Percentiles rank a stretch among this genome's conserved stretches.
phyloP scores from a whole-genome alignment of 2,797 vertebrate genomes.

The Hyperoplus lanceolatus region DNA sequence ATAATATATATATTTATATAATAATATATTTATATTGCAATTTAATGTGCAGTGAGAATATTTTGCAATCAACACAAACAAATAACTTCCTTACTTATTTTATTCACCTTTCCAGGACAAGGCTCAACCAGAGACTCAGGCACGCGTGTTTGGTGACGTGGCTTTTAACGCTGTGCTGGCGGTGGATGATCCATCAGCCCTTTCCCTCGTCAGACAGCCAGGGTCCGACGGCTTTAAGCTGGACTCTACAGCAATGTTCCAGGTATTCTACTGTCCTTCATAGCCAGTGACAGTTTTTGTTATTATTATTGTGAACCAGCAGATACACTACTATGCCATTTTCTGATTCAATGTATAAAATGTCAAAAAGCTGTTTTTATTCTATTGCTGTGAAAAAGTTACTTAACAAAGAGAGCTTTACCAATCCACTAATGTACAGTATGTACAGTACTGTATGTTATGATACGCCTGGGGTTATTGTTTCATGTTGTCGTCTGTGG shows the following conservation, averaged over 20 bases:
- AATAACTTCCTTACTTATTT: too few species aligned
- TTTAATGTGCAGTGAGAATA: not conserved
- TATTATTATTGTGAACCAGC: not conserved
- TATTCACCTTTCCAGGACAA: conserved; percentile 86
- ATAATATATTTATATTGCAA: not conserved
- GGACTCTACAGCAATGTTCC: conserved; percentile 93
- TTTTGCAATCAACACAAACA: not conserved
- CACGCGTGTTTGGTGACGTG: conserved; percentile 88
- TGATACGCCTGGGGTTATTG: not conserved
- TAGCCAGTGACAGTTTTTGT: not conserved
- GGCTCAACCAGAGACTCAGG: conserved; percentile 95
- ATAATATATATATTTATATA: too few species aligned
- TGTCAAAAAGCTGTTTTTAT: not conserved
- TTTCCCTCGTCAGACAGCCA: conserved; percentile 90
- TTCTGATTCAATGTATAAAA: not conserved
- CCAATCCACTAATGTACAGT: not conserved
- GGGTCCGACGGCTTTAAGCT: conserved; percentile 95
- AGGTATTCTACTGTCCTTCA: conserved; percentile 78
- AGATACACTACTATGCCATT: not conserved
- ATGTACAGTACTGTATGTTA: not conserved
- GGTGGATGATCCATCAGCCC: conserved; percentile 90
- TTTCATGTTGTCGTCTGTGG: not conserved
- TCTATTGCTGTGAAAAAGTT: not conserved
- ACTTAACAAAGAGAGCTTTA: not conserved
- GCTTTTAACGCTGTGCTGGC: conserved; percentile 91